Percentiles rank a stretch among this genome's conserved stretches.
Evolutionary conservation across 2,888 invertebrate genomes (phyloP).

Genomic region (Phanerotoma sp.): DNA sequence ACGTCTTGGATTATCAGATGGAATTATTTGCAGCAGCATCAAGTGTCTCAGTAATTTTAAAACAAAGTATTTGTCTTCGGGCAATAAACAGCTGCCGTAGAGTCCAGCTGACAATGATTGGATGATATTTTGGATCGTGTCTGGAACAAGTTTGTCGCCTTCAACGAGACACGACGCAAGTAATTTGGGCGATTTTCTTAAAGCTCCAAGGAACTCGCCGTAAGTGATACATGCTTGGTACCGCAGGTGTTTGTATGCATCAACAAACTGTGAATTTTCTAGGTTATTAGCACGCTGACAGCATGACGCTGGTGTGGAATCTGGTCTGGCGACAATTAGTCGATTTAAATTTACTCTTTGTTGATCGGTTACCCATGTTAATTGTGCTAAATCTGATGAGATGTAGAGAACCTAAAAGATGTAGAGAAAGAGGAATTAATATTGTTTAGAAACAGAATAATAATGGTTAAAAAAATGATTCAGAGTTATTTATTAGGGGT

Average conservation of each 20-base stretch:
- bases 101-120: constrained; percentile 67
- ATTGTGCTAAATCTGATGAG: constrained; percentile 66
- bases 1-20: constrained; percentile 70
- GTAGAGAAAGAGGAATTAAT: neutral
- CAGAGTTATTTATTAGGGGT: constrained; percentile 73
- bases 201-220: constrained; percentile 68
- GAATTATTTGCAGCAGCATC: constrained; percentile 71
- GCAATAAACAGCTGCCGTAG: constrained; percentile 74
- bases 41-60: constrained; percentile 68
- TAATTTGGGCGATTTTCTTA: constrained; percentile 70
- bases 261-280: constrained; percentile 69
- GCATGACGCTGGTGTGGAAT: constrained; percentile 74
- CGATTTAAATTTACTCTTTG: constrained; percentile 80
- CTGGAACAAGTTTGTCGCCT: constrained; percentile 64
- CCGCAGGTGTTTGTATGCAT: constrained; percentile 80
- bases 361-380: constrained; percentile 86
- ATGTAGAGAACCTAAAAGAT: constrained; percentile 58
- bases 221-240: constrained; percentile 74
- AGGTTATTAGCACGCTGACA: constrained; percentile 71
- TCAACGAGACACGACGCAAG: constrained; percentile 70
- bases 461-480: constrained; percentile 30
- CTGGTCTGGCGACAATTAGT: constrained; percentile 72
- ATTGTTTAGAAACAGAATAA: neutral
- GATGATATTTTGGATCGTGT: constrained; percentile 58
- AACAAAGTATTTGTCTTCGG: constrained; percentile 71